Percentiles rank a stretch among this genome's conserved stretches.
These are phyloP conservation scores for Mobula hypostoma DNA, from an alignment of 2,113 vertebrate genomes.

Conservation along the genomic window DNA sequence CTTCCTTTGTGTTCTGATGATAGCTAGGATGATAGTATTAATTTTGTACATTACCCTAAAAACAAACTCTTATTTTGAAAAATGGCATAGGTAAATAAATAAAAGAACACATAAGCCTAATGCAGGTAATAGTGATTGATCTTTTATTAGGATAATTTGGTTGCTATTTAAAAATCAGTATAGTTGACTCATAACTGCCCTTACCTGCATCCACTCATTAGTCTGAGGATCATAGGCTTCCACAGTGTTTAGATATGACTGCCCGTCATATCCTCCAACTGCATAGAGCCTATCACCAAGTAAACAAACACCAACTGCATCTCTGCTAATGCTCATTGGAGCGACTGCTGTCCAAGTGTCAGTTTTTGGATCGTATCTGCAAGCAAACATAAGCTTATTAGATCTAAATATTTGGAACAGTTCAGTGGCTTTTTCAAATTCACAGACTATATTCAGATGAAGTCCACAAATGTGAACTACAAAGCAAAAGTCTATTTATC, in stretches of 20 bases:
- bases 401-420: background rate
- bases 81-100: background rate
- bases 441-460: background rate
- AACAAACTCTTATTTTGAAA: background rate
- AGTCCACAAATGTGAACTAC: background rate
- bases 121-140: background rate
- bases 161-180: background rate
- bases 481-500: background rate
- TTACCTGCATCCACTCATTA: constrained; percentile 96
- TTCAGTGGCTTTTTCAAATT: background rate
- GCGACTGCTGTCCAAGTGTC: constrained; percentile 94
- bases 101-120: background rate
- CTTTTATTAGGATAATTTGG: background rate
- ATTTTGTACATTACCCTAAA: background rate
- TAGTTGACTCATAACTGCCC: background rate
- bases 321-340: constrained; percentile 93
- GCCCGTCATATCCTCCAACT: constrained; percentile 92
- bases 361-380: constrained; percentile 93
- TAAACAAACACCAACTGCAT: constrained; percentile 92
- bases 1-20: background rate
- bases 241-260: constrained; percentile 87
- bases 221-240: constrained; percentile 95
- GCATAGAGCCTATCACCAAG: constrained; percentile 91
- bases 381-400: background rate
- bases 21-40: background rate